A percentile compares a stretch with the other conserved stretches of the same genome.
Conservation (phyloP, 2,797 vertebrate genomes). For the Cercopithecus hamlyni region DNA sequence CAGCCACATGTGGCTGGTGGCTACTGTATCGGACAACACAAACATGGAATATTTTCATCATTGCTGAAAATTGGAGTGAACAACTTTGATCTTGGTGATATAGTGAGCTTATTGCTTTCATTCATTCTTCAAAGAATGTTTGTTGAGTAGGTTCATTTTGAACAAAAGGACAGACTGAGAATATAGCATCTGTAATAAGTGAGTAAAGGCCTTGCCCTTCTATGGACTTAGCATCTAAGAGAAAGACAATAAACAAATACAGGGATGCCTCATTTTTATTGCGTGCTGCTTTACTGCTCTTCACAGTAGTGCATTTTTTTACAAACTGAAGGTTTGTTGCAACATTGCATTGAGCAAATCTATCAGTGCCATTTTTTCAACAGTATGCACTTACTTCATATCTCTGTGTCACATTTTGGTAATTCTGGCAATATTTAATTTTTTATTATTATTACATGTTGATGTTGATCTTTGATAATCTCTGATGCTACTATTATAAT, state of each 20-base stretch:
- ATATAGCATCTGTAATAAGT: not conserved
- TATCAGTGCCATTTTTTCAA: not conserved
- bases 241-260: not conserved
- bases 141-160: not conserved
- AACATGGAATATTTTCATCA: not conserved
- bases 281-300: not conserved
- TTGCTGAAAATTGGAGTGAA: not conserved
- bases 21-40: not conserved
- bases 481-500: not conserved
- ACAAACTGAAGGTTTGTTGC: not conserved
- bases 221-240: not conserved
- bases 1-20: not conserved
- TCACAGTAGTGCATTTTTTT: not conserved
- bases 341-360: not conserved
- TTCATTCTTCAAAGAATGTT: constrained; percentile 12
- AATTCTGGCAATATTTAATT: not conserved
- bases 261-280: not conserved
- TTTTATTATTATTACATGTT: not conserved
- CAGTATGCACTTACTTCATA: not conserved
- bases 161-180: not conserved
- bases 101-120: not conserved
- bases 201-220: not conserved
- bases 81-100: not conserved
- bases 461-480: not conserved
- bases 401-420: not conserved